phyloP scores from a whole-genome alignment of 2,797 vertebrate species.

The Limnodromus scolopaceus region DNA sequence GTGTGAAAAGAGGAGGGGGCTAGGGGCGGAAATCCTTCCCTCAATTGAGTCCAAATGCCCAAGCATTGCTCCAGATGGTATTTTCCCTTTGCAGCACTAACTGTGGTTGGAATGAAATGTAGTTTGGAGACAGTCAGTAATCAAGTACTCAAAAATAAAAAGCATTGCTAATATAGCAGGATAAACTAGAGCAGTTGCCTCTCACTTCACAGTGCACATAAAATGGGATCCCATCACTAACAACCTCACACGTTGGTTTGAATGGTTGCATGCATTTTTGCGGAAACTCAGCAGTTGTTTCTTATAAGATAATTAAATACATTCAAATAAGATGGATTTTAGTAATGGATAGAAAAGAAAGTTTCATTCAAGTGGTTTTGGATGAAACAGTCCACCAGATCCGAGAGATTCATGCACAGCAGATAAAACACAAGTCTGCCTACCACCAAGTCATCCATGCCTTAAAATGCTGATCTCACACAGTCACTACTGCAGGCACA shows the following conservation, averaged over 20 bases:
- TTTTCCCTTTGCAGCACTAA: background rate
- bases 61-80: background rate
- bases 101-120: background rate
- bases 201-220: background rate
- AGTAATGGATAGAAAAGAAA: background rate
- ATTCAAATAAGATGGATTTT: background rate
- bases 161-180: background rate
- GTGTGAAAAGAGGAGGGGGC: background rate
- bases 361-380: background rate
- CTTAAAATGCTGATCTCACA: accelerated
- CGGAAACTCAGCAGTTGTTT: background rate
- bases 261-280: background rate
- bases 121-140: background rate
- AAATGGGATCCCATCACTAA: background rate
- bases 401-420: background rate
- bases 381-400: background rate
- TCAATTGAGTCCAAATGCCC: background rate
- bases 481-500: background rate
- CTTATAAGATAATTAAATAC: background rate
- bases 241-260: background rate
- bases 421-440: background rate
- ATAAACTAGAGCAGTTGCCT: background rate
- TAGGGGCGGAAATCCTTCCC: background rate
- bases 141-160: background rate
- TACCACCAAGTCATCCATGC: accelerated